Conservation (phyloP, 2,113 vertebrate genomes). For the Leucosticte australis region DNA sequence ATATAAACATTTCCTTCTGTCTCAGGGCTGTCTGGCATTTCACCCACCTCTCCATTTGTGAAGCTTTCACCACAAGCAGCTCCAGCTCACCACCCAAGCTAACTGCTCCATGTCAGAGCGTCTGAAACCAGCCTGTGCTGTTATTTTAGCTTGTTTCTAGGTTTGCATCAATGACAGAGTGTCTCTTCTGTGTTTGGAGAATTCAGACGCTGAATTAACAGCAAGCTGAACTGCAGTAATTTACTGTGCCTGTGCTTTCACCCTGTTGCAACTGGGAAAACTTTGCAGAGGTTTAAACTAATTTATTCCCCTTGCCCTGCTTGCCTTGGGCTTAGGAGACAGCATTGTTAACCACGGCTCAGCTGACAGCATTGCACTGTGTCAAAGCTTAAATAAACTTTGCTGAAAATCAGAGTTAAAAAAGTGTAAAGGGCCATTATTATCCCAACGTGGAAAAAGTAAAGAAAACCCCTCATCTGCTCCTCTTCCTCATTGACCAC, state of each 20-base stretch:
- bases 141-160: neutral
- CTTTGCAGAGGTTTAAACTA: neutral
- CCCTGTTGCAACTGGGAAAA: neutral
- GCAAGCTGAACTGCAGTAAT: neutral
- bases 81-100: neutral
- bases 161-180: neutral
- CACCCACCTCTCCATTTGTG: neutral
- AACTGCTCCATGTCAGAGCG: neutral
- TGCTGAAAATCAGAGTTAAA: neutral
- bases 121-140: neutral
- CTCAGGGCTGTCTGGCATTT: neutral
- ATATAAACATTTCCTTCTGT: neutral
- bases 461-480: neutral
- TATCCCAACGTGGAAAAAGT: neutral
- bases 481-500: neutral
- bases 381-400: neutral
- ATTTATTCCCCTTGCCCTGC: neutral
- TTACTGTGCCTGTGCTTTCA: neutral
- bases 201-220: neutral
- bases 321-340: neutral
- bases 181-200: neutral
- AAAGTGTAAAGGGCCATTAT: neutral
- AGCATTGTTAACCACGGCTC: neutral
- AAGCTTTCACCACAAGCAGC: neutral
- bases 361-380: neutral